Conservation (phyloP, 2,888 invertebrate species). For the Meteorus cinctellus region DNA sequence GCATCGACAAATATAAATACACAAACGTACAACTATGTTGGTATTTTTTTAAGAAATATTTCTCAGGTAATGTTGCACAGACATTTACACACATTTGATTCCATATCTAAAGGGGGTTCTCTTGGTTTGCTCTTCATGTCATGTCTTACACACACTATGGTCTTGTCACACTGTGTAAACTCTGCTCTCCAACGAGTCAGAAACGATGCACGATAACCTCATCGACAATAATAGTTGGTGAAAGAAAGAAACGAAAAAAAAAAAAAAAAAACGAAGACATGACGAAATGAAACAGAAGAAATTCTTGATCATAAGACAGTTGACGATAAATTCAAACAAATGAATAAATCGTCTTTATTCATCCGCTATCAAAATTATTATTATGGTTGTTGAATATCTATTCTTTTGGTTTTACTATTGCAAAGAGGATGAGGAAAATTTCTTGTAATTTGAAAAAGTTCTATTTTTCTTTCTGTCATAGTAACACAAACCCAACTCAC, state of each 20-base stretch:
- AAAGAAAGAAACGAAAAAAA: neutral
- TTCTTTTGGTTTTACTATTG: neutral
- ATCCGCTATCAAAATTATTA: neutral
- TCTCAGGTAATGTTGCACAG: neutral
- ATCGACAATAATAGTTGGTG: slow-evolving; percentile 32
- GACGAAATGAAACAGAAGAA: neutral
- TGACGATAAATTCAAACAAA: slow-evolving; percentile 28
- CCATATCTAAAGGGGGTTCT: slow-evolving; percentile 13
- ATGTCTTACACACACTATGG: neutral
- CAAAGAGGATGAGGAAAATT: no score
- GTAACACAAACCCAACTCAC: neutral
- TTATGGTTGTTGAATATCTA: neutral
- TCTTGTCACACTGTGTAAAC: slow-evolving; percentile 35
- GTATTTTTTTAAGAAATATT: neutral
- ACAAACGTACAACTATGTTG: neutral
- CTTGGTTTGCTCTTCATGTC: slow-evolving; percentile 22
- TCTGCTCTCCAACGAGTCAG: slow-evolving; percentile 1
- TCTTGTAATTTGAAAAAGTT: no score
- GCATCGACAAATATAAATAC: slow-evolving; percentile 11
- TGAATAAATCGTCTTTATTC: neutral
- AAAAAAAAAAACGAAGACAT: slow-evolving; percentile 14
- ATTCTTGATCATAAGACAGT: neutral
- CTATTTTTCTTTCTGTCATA: neutral
- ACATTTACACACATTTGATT: neutral
- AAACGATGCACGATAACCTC: slow-evolving; percentile 25